A percentile compares a stretch with the other conserved stretches of the same genome.
These are phyloP conservation scores for Oophaga pumilio DNA, from an alignment of 2,113 vertebrate genomes.

Conservation along the genomic window DNA sequence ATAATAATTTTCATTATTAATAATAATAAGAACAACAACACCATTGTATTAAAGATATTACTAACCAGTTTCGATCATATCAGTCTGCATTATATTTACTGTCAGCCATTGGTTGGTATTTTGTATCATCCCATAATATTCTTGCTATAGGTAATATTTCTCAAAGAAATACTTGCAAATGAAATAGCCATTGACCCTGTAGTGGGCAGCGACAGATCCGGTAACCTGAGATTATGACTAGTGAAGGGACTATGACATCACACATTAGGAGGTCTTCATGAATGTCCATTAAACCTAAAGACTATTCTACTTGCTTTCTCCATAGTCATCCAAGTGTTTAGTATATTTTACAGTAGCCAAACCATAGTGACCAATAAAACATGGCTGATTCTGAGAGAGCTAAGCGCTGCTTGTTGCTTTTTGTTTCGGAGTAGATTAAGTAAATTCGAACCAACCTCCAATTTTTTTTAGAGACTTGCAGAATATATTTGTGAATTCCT, in stretches of 20 bases:
- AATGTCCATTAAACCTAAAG: neutral
- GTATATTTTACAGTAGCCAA: neutral
- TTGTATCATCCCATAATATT: neutral
- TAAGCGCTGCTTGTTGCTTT: neutral
- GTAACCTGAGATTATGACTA: neutral
- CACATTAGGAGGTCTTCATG: neutral
- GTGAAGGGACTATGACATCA: slow-evolving; percentile 13
- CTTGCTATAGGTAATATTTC: neutral
- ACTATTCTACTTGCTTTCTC: neutral
- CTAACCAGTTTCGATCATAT: neutral
- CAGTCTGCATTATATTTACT: neutral
- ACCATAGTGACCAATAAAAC: neutral
- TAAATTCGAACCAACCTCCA: neutral
- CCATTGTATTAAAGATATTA: neutral
- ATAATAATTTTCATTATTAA: too few relatives aligned
- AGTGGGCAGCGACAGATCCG: slow-evolving; percentile 32
- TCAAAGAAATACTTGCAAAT: neutral
- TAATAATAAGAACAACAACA: too few relatives aligned
- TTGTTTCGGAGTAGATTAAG: neutral
- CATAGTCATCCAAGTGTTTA: neutral
- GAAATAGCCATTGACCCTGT: slow-evolving; percentile 3
- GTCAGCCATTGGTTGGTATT: neutral
- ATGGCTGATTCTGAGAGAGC: neutral
- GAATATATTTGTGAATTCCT: too few relatives aligned
- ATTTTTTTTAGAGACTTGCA: neutral